Conservation (phyloP, 2,797 vertebrate genomes). For the Adelosebastes latens region DNA sequence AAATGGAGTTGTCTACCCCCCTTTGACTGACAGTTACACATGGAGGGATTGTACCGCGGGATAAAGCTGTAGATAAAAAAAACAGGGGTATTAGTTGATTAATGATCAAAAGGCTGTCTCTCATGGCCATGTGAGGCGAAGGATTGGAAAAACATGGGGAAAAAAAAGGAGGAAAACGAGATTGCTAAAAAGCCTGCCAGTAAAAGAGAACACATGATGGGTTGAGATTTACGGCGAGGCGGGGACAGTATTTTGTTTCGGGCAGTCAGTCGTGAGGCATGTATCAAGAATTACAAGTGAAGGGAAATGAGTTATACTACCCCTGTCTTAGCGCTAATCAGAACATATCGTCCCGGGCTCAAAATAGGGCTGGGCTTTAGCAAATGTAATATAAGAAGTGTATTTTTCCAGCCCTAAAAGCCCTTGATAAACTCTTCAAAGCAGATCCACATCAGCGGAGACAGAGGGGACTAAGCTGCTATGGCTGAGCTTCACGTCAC, state of each 20-base stretch:
- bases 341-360: slow-evolving; percentile 42
- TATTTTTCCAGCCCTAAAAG: slow-evolving; percentile 50
- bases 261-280: slow-evolving; percentile 54
- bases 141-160: slow-evolving; percentile 8
- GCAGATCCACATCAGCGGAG: slow-evolving; percentile 48
- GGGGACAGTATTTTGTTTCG: slow-evolving; percentile 46
- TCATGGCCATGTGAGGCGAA: not conserved
- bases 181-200: slow-evolving; percentile 30
- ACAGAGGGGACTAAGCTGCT: slow-evolving; percentile 39
- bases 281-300: slow-evolving; percentile 52
- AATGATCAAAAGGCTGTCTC: slow-evolving; percentile 40
- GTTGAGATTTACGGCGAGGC: slow-evolving; percentile 47
- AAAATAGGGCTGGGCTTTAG: slow-evolving; percentile 43
- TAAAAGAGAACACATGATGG: slow-evolving; percentile 6
- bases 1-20: slow-evolving; percentile 41
- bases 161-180: not conserved
- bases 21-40: slow-evolving; percentile 48
- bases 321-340: slow-evolving; percentile 59
- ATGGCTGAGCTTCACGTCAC: slow-evolving; percentile 35
- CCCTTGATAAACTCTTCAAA: slow-evolving; percentile 63
- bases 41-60: not conserved
- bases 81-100: slow-evolving; percentile 34
- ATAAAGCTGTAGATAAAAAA: slow-evolving; percentile 16
- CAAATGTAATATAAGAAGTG: slow-evolving; percentile 49
- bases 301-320: slow-evolving; percentile 52